Evolutionary conservation across 1,140 invertebrate genomes (phyloP).

Genomic region (Halesus radiatus): DNA sequence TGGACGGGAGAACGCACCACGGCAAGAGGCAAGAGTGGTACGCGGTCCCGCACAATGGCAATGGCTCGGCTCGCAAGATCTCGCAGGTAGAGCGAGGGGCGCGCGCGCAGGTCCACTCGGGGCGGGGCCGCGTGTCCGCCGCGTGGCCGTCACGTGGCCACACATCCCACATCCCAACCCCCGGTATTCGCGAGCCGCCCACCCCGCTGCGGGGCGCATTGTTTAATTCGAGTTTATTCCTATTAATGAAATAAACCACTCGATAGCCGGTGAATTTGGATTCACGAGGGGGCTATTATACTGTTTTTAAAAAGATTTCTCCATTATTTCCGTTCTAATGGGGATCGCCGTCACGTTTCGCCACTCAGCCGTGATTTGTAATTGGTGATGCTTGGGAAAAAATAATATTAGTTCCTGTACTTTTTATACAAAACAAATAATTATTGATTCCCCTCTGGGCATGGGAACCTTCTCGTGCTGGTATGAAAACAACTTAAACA

Average conservation of each 20-base stretch:
- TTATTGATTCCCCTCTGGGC: too few species aligned
- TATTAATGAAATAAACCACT: slow-evolving; percentile 41
- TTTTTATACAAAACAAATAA: too few species aligned
- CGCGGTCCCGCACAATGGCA: not conserved
- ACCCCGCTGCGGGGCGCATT: not conserved
- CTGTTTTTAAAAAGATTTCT: slow-evolving; percentile 30
- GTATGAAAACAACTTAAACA: too few species aligned
- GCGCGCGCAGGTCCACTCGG: not conserved
- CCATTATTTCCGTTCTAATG: slow-evolving; percentile 26
- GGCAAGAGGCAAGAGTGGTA: too few species aligned
- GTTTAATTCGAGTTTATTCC: slow-evolving; percentile 30
- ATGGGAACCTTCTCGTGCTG: too few species aligned
- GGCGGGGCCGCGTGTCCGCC: not conserved
- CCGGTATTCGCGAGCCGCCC: not conserved
- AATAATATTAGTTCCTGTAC: too few species aligned
- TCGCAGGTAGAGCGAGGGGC: not conserved
- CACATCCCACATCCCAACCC: not conserved
- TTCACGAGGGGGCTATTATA: slow-evolving; percentile 25
- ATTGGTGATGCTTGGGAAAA: slow-evolving; percentile 4
- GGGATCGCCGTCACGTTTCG: not conserved
- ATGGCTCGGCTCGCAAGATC: not conserved
- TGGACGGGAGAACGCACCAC: too few species aligned
- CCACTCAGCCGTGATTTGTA: slow-evolving; percentile 27
- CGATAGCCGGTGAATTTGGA: slow-evolving; percentile 31
- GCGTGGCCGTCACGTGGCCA: not conserved